Evolutionary conservation across 1,140 invertebrate species (phyloP).

Genomic region (Drosophila tropicalis): DNA sequence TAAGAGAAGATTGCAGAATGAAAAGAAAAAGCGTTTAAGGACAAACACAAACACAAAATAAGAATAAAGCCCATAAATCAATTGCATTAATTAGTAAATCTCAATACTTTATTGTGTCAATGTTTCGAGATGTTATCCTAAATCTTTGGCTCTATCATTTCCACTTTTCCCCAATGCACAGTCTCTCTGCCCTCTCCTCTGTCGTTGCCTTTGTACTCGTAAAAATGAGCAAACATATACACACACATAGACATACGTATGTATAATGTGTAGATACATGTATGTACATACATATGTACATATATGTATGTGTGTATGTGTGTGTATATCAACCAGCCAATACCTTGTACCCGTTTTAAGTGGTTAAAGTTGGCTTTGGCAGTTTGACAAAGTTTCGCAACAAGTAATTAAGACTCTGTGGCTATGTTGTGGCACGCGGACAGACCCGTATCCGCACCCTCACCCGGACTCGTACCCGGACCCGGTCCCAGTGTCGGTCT

Average conservation of each 20-base stretch:
- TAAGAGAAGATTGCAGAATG: neutral
- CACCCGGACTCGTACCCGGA: neutral
- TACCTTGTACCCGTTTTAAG: constrained; percentile 8
- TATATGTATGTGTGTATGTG: neutral
- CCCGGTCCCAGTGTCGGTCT: neutral
- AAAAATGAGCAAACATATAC: neutral
- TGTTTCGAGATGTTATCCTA: neutral
- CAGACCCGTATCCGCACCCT: neutral
- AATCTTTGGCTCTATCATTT: neutral
- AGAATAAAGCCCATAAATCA: neutral
- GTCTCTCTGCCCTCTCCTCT: neutral
- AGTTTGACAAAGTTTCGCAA: constrained; percentile 23
- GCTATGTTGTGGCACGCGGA: constrained; percentile 11
- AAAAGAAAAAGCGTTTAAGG: neutral
- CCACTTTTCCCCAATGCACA: neutral
- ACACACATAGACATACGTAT: neutral
- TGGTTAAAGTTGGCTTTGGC: constrained; percentile 21
- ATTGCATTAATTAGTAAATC: constrained; percentile 7
- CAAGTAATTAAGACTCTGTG: constrained; percentile 26
- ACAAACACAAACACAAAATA: neutral
- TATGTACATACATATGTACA: neutral
- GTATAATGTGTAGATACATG: too few species aligned
- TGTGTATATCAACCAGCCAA: neutral
- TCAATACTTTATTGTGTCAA: neutral
- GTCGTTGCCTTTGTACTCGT: neutral